Conservation (phyloP, 2,888 invertebrate genomes). For the Himalopsyche anomala region DNA sequence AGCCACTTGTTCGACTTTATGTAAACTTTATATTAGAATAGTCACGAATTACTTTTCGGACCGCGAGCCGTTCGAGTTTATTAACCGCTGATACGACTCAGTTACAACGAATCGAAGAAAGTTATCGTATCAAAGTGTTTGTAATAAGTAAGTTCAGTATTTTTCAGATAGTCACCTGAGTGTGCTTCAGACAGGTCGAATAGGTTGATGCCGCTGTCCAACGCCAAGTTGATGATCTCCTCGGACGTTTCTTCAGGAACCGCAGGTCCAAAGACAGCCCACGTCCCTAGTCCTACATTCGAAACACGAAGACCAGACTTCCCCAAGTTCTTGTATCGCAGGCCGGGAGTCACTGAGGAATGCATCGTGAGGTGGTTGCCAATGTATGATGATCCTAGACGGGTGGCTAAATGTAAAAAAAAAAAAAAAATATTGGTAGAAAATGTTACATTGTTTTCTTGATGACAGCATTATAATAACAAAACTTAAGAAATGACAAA, state of each 20-base stretch:
- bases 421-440: neutral
- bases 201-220: slow-evolving; percentile 96
- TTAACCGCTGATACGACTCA: too few relatives aligned
- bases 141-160: too few relatives aligned
- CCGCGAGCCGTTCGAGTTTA: too few relatives aligned
- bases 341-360: slow-evolving; percentile 85
- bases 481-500: too few relatives aligned
- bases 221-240: slow-evolving; percentile 92
- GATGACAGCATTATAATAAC: too few relatives aligned
- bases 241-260: slow-evolving; percentile 91
- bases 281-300: slow-evolving; percentile 94
- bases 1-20: too few relatives aligned
- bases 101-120: too few relatives aligned
- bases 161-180: slow-evolving; percentile 77
- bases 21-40: too few relatives aligned
- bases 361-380: slow-evolving; percentile 80
- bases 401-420: slow-evolving; percentile 68
- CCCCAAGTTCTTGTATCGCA: slow-evolving; percentile 94
- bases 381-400: slow-evolving; percentile 76
- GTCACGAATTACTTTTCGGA: too few relatives aligned
- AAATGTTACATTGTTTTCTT: too few relatives aligned
- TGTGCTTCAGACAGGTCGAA: slow-evolving; percentile 97
- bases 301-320: slow-evolving; percentile 97
- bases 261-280: slow-evolving; percentile 90
- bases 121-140: too few relatives aligned